Evolutionary conservation across 2,797 vertebrate genomes (phyloP).

Genomic region (Falco rusticolus): DNA sequence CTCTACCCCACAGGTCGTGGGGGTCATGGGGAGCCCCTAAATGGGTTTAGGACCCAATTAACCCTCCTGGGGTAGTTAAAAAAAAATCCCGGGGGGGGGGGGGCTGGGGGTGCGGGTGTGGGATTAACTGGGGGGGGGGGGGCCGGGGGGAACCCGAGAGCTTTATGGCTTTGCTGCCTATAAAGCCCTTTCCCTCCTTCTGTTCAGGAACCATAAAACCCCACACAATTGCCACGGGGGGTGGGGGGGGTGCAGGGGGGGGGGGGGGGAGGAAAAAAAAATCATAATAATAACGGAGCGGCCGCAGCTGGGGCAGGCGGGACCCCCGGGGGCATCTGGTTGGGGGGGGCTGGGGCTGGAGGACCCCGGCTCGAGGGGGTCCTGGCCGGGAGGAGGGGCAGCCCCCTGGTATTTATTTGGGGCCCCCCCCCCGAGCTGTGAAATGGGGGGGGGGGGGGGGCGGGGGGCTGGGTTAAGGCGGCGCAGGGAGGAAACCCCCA

Average conservation of each 20-base stretch:
- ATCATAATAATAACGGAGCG: background rate
- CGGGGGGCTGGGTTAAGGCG: constrained; percentile 29
- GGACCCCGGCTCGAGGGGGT: background rate
- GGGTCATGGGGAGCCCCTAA: constrained; percentile 91
- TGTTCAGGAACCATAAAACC: constrained; percentile 93
- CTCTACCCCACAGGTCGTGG: constrained; percentile 82
- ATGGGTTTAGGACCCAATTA: constrained; percentile 90
- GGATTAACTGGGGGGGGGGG: no score
- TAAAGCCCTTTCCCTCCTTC: constrained; percentile 91
- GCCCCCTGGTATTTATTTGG: background rate
- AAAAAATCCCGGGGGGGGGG: background rate
- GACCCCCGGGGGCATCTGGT: background rate
- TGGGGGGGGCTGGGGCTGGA: background rate
- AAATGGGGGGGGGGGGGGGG: background rate
- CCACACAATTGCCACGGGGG: background rate
- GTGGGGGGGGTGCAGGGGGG: no score
- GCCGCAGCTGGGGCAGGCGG: no score
- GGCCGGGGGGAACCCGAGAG: constrained; percentile 62
- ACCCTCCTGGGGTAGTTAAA: constrained; percentile 84
- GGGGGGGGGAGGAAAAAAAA: background rate
- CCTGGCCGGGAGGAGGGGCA: background rate
- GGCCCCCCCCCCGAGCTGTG: background rate
- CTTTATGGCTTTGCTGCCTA: constrained; percentile 95
- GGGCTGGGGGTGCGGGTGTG: constrained; percentile 41
- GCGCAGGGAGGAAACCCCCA: constrained; percentile 81